Evolutionary conservation across 2,113 vertebrate genomes (phyloP).

Genomic region (Euleptes europaea): DNA sequence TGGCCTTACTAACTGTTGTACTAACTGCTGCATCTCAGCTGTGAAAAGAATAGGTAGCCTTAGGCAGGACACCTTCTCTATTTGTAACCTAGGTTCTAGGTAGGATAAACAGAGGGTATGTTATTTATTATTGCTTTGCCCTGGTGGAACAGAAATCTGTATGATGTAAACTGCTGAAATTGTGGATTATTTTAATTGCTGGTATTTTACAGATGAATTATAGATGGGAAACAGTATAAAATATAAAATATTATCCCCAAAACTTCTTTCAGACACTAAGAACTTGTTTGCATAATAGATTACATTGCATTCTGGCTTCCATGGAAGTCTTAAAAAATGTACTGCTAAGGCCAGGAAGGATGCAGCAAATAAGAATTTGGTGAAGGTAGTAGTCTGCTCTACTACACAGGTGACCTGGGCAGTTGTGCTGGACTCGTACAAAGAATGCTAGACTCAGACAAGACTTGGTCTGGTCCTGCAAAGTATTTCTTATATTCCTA

Average conservation of each 20-base stretch:
- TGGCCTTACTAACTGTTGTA: not conserved
- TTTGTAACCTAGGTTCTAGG: not conserved
- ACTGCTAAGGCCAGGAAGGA: not conserved
- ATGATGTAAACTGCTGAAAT: not conserved
- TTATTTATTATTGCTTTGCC: not conserved
- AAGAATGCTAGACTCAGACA: not conserved
- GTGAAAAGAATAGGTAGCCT: not conserved
- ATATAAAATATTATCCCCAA: not conserved
- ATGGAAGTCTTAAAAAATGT: not conserved
- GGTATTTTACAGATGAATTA: too few relatives aligned
- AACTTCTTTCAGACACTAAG: not conserved
- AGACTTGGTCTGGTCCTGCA: too few relatives aligned
- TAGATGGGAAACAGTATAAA: too few relatives aligned
- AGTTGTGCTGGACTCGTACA: not conserved
- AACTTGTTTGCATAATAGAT: not conserved
- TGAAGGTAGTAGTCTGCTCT: too few relatives aligned
- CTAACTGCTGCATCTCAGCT: not conserved
- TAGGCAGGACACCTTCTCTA: not conserved
- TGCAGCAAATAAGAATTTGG: not conserved
- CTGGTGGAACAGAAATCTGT: not conserved
- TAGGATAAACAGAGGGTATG: not conserved
- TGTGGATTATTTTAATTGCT: not conserved
- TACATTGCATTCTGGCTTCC: not conserved
- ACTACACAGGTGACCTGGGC: too few relatives aligned
- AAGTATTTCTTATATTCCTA: too few relatives aligned